Evolutionary conservation across 1,140 invertebrate genomes (phyloP), one percentile per base, ranked within the genome.

Genomic region (Himalopsyche phryganea): DNA sequence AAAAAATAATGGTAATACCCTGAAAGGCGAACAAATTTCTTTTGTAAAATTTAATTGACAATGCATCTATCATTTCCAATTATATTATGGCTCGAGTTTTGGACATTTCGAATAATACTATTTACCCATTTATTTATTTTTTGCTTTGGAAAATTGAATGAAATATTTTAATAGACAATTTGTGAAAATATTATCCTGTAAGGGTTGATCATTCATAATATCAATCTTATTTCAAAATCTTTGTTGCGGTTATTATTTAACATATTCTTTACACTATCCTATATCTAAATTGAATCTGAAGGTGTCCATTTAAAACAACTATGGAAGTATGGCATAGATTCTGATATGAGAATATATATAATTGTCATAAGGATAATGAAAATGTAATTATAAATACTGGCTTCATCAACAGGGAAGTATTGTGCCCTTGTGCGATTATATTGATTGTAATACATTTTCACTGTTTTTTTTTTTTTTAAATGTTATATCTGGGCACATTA

Each of bases 1-100:
- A 50, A 64, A 60, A 64, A 52, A 58, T 28, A 60, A 58, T 61
- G 62, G 62, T 61, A 61, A 53, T 65, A 65, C 62, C 62, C 62
- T 65, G 58, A 65, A 65, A 58, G 62, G 62, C 62, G 51, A 61
- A 52, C 42, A 65, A 58, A 33, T 55, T 63, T 57, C 55, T 58
- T 63, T 63, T 28, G 56, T 59, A 59, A 51, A 56, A 50, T 47
- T 55, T 48, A 48, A 48, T 41, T 41, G 61, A 55, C 58, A 56
- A 51, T 46, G 55, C 52, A 50, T 57, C 57, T 45, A 52, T 58
- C 46, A 50, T 45, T 61, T 55, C 55, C 49, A 41, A 47, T 45
- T 40, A 44, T 35, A n/a, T 36, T 61, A 20, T 15, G 18, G n/a
- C 14, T 13, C 18, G 44, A 54, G 11, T 20, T 9, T 44, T 44